Percentiles rank a stretch among this genome's conserved stretches.
Evolutionary conservation across 2,113 vertebrate genomes (phyloP).

Genomic region (Calidris pygmaea): DNA sequence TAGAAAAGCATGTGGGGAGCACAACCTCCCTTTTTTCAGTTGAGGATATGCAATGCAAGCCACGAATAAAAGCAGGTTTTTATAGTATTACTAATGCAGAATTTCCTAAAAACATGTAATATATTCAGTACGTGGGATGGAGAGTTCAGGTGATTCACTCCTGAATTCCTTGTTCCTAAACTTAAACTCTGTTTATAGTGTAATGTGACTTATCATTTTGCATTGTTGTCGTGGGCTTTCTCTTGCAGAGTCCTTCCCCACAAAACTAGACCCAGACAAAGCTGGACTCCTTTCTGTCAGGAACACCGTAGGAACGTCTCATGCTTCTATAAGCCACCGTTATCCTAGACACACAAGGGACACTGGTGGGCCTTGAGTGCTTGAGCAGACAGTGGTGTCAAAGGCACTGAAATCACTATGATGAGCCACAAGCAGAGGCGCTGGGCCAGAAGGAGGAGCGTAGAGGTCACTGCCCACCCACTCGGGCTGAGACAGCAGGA

Average conservation of each 20-base stretch:
- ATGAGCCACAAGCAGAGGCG: neutral
- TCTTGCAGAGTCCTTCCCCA: neutral
- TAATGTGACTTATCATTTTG: neutral
- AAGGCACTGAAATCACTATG: neutral
- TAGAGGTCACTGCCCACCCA: neutral
- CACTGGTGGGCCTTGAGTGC: neutral
- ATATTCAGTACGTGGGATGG: neutral
- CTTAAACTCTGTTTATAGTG: neutral
- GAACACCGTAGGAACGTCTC: neutral
- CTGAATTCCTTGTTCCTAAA: neutral
- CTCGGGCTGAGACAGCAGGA: neutral
- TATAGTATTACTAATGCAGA: neutral
- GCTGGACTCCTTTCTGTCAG: neutral
- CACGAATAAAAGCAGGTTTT: neutral
- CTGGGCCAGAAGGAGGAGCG: fast-evolving
- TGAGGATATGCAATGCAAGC: neutral
- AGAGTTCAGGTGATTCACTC: neutral
- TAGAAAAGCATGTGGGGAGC: neutral
- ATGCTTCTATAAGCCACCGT: neutral
- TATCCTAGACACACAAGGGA: neutral
- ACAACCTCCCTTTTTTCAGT: neutral
- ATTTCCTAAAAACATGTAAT: neutral
- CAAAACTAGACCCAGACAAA: neutral
- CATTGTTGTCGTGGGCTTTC: fast-evolving
- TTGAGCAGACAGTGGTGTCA: neutral